phyloP scores from a whole-genome alignment of 1,140 invertebrate species.

The Tetragonula clypearis region DNA sequence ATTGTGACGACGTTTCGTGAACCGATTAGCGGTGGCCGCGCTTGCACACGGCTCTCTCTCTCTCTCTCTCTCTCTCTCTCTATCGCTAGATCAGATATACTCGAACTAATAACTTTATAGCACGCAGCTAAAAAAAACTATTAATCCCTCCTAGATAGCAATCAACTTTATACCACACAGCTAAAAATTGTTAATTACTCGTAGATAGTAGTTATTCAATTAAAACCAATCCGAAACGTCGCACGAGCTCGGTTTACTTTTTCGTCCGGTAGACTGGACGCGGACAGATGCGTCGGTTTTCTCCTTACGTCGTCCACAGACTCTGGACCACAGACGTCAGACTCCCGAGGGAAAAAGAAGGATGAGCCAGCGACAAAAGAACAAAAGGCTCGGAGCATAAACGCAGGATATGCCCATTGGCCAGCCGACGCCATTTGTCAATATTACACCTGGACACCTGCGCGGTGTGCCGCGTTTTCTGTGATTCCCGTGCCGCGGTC shows the following conservation, averaged over 20 bases:
- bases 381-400: conserved; percentile 32
- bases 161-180: neutral
- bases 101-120: conserved; percentile 12
- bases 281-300: neutral
- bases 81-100: conserved; percentile 41
- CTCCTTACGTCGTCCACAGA: neutral
- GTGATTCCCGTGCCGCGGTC: conserved; percentile 31
- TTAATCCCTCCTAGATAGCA: neutral
- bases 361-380: conserved; percentile 22
- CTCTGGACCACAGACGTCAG: neutral
- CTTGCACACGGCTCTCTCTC: conserved; percentile 65
- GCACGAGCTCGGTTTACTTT: conserved; percentile 4
- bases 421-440: conserved; percentile 52
- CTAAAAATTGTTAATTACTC: too few relatives aligned
- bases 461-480: conserved; percentile 40
- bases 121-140: too few relatives aligned
- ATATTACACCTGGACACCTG: conserved; percentile 56
- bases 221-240: neutral
- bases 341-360: too few relatives aligned
- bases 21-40: conserved; percentile 77
- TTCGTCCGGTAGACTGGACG: neutral
- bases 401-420: conserved; percentile 42
- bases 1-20: conserved; percentile 76
- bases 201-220: neutral
- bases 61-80: neutral